These are phyloP conservation scores for Chironomus tepperi DNA, from an alignment of 1,140 invertebrate genomes.

Conservation along the genomic window DNA sequence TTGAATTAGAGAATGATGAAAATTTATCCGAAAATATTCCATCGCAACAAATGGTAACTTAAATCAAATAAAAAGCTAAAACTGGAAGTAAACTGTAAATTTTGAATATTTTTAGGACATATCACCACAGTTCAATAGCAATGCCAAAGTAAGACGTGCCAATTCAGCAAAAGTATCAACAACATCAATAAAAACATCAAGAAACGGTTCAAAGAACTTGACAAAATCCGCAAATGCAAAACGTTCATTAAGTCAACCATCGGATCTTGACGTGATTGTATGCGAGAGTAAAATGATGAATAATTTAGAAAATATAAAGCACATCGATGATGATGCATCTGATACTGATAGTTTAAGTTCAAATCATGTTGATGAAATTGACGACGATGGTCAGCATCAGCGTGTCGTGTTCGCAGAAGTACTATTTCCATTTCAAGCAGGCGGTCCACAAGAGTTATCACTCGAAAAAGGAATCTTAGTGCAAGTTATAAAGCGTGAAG, in stretches of 20 bases:
- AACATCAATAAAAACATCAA: slow-evolving; percentile 27
- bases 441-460: slow-evolving; percentile 36
- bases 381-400: not conserved
- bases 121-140: slow-evolving; percentile 10
- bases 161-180: slow-evolving; percentile 34
- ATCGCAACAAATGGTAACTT: not conserved
- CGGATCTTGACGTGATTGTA: slow-evolving; percentile 54
- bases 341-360: not conserved
- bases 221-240: slow-evolving; percentile 31
- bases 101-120: slow-evolving; percentile 20
- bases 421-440: slow-evolving; percentile 37
- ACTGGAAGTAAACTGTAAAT: not conserved
- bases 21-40: slow-evolving; percentile 29
- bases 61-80: too few species aligned
- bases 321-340: slow-evolving; percentile 18
- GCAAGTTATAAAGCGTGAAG: slow-evolving; percentile 37
- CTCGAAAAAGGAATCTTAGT: slow-evolving; percentile 36
- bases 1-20: slow-evolving; percentile 47
- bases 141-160: slow-evolving; percentile 31
- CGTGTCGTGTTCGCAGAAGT: slow-evolving; percentile 35
- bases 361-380: not conserved
- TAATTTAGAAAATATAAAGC: slow-evolving; percentile 21
- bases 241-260: slow-evolving; percentile 60
- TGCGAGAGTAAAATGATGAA: slow-evolving; percentile 9
- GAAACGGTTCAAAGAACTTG: slow-evolving; percentile 28